Conservation (phyloP, 1,140 invertebrate genomes). For the Drosophila sulfurigaster region DNA sequence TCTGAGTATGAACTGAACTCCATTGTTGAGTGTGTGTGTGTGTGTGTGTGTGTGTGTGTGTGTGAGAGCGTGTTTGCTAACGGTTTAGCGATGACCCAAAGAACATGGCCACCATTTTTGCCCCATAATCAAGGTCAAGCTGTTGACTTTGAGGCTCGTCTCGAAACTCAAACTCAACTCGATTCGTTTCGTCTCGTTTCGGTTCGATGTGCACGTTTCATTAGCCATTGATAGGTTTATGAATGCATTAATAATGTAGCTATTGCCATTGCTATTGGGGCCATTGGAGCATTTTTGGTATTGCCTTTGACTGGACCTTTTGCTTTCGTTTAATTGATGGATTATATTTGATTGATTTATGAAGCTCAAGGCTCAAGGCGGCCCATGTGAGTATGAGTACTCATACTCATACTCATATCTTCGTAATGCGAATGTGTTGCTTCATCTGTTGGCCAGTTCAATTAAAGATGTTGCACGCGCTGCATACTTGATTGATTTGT, state of each 20-base stretch:
- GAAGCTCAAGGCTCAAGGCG: slow-evolving; percentile 29
- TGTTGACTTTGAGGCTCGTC: slow-evolving; percentile 18
- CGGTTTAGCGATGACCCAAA: not conserved
- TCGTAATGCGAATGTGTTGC: not conserved
- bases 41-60: no score
- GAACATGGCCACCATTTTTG: not conserved
- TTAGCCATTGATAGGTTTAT: slow-evolving; percentile 58
- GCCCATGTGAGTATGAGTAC: not conserved
- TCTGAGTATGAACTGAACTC: not conserved
- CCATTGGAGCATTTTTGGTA: no score
- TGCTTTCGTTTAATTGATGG: slow-evolving; percentile 67
- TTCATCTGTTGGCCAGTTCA: slow-evolving; percentile 24
- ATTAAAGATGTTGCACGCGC: slow-evolving; percentile 41
- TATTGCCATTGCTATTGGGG: not conserved
- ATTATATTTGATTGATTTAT: slow-evolving; percentile 49
- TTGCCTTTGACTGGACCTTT: not conserved
- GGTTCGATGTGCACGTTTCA: slow-evolving; percentile 41
- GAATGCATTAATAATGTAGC: slow-evolving; percentile 50
- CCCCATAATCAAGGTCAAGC: slow-evolving; percentile 22
- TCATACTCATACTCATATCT: no score
- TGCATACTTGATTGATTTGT: slow-evolving; percentile 52
- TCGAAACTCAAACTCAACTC: not conserved
- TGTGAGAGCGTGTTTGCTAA: not conserved
- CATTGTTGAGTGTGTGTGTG: not conserved
- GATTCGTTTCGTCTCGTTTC: slow-evolving; percentile 5